These are phyloP conservation scores for Drosophila cardini DNA, from an alignment of 1,140 invertebrate genomes.

Conservation along the genomic window DNA sequence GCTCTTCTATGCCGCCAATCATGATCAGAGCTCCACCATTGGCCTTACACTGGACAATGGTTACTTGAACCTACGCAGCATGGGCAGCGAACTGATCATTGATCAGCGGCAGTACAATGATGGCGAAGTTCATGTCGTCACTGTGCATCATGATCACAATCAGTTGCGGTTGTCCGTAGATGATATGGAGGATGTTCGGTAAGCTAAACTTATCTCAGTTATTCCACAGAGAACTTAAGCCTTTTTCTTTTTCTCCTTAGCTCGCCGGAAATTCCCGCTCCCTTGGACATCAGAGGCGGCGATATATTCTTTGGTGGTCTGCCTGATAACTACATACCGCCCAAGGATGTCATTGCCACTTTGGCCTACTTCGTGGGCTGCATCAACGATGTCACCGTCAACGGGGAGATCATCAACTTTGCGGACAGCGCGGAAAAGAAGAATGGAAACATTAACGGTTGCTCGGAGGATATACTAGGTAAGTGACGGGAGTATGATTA, in stretches of 20 bases:
- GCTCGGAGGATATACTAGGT: slow-evolving; percentile 84
- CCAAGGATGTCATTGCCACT: slow-evolving; percentile 76
- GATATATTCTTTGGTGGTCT: slow-evolving; percentile 94
- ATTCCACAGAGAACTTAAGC: background rate
- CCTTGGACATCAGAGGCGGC: slow-evolving; percentile 87
- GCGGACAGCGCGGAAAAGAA: slow-evolving; percentile 88
- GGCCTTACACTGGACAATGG: slow-evolving; percentile 90
- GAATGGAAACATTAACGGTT: slow-evolving; percentile 89
- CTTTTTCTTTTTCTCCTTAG: background rate
- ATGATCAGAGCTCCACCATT: slow-evolving; percentile 88
- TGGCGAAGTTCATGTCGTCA: slow-evolving; percentile 96
- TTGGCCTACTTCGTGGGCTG: slow-evolving; percentile 91
- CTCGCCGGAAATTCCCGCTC: slow-evolving; percentile 84
- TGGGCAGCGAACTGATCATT: slow-evolving; percentile 87
- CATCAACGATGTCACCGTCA: slow-evolving; percentile 94
- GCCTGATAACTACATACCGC: slow-evolving; percentile 86
- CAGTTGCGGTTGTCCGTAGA: slow-evolving; percentile 92
- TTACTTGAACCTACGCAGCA: slow-evolving; percentile 89
- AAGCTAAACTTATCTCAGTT: slow-evolving; percentile 52
- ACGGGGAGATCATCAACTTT: slow-evolving; percentile 94
- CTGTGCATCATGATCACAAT: slow-evolving; percentile 89
- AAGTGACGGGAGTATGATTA: background rate
- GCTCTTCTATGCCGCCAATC: slow-evolving; percentile 90
- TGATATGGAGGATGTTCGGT: slow-evolving; percentile 90
- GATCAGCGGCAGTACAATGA: slow-evolving; percentile 91